These are phyloP conservation scores for Leiothrix lutea DNA, from an alignment of 2,113 vertebrate species.

Conservation along the genomic window DNA sequence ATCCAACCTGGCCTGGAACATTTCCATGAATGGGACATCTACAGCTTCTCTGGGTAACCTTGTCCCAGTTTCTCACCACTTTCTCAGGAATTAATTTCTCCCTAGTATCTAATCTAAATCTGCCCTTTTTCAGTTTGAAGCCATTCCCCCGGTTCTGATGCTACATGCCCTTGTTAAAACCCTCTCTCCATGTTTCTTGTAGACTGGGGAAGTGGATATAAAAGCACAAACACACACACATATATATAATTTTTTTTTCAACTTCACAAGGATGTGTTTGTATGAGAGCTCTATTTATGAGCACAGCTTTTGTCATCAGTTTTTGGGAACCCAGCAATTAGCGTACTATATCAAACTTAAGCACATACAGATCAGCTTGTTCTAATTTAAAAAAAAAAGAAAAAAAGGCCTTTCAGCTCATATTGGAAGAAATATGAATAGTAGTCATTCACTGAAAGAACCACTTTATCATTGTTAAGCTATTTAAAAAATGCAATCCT, in stretches of 20 bases:
- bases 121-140: neutral
- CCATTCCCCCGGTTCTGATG: neutral
- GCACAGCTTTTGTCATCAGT: neutral
- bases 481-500: neutral
- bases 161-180: neutral
- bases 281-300: neutral
- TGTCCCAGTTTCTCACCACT: neutral
- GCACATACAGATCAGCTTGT: neutral
- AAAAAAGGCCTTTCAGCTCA: neutral
- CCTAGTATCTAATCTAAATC: neutral
- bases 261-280: neutral
- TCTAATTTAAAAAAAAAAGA: neutral
- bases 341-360: neutral
- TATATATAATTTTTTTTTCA: neutral
- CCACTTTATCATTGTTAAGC: neutral
- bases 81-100: neutral
- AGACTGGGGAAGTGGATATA: neutral
- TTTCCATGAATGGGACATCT: neutral
- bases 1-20: neutral
- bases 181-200: neutral
- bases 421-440: slow-evolving; percentile 1
- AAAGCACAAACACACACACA: neutral
- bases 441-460: neutral
- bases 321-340: neutral
- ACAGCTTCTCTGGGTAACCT: neutral